Conservation (phyloP, 2,797 vertebrate genomes). For the Enoplosus armatus region DNA sequence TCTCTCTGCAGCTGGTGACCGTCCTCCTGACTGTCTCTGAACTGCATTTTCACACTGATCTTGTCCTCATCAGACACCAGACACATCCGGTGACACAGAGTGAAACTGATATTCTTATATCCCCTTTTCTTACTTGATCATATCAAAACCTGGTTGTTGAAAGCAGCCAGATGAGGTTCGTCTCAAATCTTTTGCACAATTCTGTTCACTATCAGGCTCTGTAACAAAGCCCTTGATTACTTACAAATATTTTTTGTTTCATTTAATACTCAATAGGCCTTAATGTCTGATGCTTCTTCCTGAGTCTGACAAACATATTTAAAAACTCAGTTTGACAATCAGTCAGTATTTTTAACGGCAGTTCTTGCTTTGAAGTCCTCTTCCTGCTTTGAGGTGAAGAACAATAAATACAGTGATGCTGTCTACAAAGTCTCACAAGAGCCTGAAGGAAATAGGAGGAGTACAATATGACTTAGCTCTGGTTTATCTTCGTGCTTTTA, state of each 20-base stretch:
- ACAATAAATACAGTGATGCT: conserved; percentile 47
- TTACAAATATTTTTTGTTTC: not conserved
- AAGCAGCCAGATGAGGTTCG: not conserved
- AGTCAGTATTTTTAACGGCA: conserved; percentile 6
- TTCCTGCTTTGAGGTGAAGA: conserved; percentile 68
- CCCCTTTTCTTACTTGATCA: not conserved
- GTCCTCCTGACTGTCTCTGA: not conserved
- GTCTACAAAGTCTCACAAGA: conserved; percentile 16
- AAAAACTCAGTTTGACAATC: not conserved
- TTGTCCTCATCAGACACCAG: not conserved
- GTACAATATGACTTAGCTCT: conserved; percentile 12
- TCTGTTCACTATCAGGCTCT: not conserved
- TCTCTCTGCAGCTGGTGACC: too few relatives aligned
- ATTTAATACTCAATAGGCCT: not conserved
- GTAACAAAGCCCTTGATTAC: not conserved
- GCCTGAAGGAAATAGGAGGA: conserved; percentile 38
- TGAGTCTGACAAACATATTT: not conserved
- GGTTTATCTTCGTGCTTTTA: not conserved
- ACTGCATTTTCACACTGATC: not conserved
- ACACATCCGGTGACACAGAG: not conserved
- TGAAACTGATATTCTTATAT: not conserved
- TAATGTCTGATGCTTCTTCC: not conserved
- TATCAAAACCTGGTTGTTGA: not conserved
- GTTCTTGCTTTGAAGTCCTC: conserved; percentile 43
- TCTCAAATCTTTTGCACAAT: not conserved